These are phyloP conservation scores for Rissa tridactyla DNA, from an alignment of 2,113 vertebrate species.

Conservation along the genomic window DNA sequence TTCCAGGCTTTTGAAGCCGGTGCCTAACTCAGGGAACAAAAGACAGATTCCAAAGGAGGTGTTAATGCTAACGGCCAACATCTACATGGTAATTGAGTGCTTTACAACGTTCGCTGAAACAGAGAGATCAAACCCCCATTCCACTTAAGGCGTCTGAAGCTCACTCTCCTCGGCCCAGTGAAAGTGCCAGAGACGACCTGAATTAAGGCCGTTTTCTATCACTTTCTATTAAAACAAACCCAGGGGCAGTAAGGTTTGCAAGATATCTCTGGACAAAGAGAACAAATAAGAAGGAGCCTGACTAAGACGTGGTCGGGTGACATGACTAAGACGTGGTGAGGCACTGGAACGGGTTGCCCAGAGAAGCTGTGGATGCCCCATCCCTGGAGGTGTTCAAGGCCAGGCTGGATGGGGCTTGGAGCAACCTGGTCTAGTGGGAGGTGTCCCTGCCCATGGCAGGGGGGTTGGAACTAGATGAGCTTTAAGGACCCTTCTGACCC, in stretches of 20 bases:
- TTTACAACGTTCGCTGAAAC: background rate
- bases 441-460: too few relatives aligned
- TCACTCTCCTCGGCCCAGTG: background rate
- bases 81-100: background rate
- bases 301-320: background rate
- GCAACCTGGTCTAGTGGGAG: too few relatives aligned
- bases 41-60: background rate
- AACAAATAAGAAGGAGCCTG: background rate
- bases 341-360: too few relatives aligned
- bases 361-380: too few relatives aligned
- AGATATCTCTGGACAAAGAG: background rate
- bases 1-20: background rate
- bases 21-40: slow-evolving; percentile 1
- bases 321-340: too few relatives aligned
- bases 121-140: background rate
- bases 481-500: too few relatives aligned
- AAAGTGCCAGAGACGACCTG: background rate
- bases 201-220: background rate
- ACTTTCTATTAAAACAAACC: background rate
- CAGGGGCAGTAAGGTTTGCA: background rate
- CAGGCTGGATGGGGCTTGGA: too few relatives aligned
- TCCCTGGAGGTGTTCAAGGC: too few relatives aligned
- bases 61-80: background rate
- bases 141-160: background rate
- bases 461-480: too few relatives aligned